Evolutionary conservation across 1,140 invertebrate genomes (phyloP), one percentile per base, ranked within the genome.

Genomic region (Rhopalosiphum maidis): DNA sequence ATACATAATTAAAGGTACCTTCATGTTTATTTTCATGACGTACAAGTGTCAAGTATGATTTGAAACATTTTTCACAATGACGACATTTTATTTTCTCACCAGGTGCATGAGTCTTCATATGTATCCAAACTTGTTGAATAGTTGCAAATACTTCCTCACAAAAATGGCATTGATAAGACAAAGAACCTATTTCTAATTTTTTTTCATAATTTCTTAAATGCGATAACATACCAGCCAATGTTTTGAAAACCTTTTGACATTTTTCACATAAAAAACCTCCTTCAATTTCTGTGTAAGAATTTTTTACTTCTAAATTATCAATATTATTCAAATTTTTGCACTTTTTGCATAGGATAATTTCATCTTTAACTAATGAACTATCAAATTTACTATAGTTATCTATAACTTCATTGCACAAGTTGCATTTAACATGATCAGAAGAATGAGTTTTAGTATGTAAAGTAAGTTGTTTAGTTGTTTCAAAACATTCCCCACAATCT

Each of bases 21-120:
- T 93, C 82, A n/a, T 93, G 91, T 93, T 93, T 93, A 9, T 93
- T 93, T 86, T 93, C 91, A 55, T 93, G 91, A n/a, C 91, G 91
- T 43, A 93, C 91, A 30, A 93, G 91, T 25, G 91, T 93, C 30
- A 93, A 54, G 15, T 93, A 93, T 41, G 91, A 93, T 93, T 93
- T 93, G 21, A 93, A 93, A 86, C 82, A 93, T 55, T 93, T 93
- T 54, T 93, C 91, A 55, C 91, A 93, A 41, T 93, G 48, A 30
- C 91, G 91, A 41, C 91, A 93, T 93, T 93, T 93, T 41, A 93
- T 93, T 55, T 93, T 93, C 55, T 93, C 91, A 21, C 91, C 91
- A 1, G 91, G 91, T n/a, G 91, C 35, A 86, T 93, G 91, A 30
- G 91, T 85, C 22, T 93, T 93, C 91, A 93, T 93, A 43, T 93